phyloP scores from a whole-genome alignment of 2,797 vertebrate genomes.

The Tragelaphus oryx region DNA sequence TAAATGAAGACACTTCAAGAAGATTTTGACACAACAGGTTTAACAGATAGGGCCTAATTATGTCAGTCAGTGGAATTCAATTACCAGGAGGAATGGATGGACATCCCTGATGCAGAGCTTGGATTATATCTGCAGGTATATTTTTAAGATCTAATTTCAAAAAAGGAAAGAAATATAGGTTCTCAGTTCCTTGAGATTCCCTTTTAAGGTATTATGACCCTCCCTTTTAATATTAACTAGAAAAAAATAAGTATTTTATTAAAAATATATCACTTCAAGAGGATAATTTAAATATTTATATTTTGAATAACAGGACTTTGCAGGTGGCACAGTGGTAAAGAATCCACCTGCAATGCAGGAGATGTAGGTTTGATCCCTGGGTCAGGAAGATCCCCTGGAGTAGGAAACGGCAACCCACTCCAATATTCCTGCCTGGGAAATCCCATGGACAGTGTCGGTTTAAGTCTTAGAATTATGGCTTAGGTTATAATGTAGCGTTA shows the following conservation, averaged over 20 bases:
- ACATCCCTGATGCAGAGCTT: constrained; percentile 12
- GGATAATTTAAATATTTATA: not conserved
- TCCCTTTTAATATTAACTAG: not conserved
- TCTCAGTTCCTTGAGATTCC: not conserved
- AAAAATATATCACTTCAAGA: not conserved
- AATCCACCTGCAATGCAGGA: not conserved
- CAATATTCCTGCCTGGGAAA: not conserved
- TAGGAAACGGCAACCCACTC: not conserved
- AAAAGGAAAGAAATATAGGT: not conserved
- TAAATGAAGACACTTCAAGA: constrained; percentile 74
- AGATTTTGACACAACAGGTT: constrained; percentile 75
- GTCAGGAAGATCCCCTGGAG: not conserved
- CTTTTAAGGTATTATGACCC: constrained; percentile 1
- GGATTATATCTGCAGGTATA: constrained; percentile 3
- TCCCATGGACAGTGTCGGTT: not conserved
- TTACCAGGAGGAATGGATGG: constrained; percentile 47
- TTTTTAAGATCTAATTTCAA: constrained; percentile 22
- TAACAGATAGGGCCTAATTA: constrained; percentile 71
- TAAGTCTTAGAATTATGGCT: not conserved
- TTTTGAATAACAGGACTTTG: not conserved
- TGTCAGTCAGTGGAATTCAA: constrained; percentile 66
- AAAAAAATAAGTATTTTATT: not conserved
- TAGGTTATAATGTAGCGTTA: not conserved
- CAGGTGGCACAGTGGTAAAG: not conserved
- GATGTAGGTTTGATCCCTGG: not conserved